A percentile compares a stretch with the other conserved stretches of the same genome.
These are phyloP conservation scores for Salvelinus alpinus DNA, from an alignment of 2,113 vertebrate species.

Conservation along the genomic window DNA sequence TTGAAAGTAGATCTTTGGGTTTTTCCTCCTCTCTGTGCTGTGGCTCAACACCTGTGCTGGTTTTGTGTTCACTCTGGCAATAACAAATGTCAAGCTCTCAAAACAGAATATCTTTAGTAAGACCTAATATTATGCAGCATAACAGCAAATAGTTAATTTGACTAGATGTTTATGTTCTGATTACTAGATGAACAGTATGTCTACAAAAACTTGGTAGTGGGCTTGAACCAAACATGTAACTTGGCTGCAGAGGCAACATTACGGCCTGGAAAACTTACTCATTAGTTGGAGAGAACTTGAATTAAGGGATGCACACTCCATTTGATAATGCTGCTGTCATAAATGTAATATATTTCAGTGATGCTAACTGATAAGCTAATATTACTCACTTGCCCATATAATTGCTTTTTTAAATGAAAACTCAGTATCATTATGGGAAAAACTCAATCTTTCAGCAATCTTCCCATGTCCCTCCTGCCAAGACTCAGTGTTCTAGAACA, in stretches of 20 bases:
- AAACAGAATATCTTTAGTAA: conserved; percentile 55
- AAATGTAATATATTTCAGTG: neutral
- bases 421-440: conserved; percentile 28
- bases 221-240: too few relatives aligned
- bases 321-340: neutral
- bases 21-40: conserved; percentile 57
- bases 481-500: conserved; percentile 22
- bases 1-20: conserved; percentile 71
- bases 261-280: neutral
- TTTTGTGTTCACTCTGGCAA: conserved; percentile 64
- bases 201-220: too few relatives aligned
- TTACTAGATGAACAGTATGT: too few relatives aligned
- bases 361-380: conserved; percentile 42
- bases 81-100: conserved; percentile 68
- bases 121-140: conserved; percentile 41
- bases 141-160: conserved; percentile 43
- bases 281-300: too few relatives aligned
- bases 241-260: too few relatives aligned
- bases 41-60: conserved; percentile 70
- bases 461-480: conserved; percentile 44
- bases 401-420: conserved; percentile 35
- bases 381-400: neutral
- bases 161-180: too few relatives aligned
- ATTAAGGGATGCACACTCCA: too few relatives aligned
- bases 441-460: conserved; percentile 35